Evolutionary conservation across 2,797 vertebrate genomes (phyloP), one percentile per base, ranked within the genome.

Genomic region (Alca torda): DNA sequence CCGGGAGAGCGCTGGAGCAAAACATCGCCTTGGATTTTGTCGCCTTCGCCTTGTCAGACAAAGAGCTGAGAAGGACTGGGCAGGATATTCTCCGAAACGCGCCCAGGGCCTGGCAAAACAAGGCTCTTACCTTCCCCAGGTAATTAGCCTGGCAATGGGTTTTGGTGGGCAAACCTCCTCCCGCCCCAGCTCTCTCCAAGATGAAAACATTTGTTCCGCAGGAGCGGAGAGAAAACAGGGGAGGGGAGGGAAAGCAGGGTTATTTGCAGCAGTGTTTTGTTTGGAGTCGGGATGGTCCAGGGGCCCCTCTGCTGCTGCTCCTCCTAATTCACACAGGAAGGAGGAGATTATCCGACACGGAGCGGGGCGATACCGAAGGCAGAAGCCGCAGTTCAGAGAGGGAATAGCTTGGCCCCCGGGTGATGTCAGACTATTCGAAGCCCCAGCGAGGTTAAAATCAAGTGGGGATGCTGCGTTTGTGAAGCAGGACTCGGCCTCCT

Each of bases 241-340:
- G 0, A 77, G 61, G 61, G 63, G 46, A 68, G 67, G 60, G 67
- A 69, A 59, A 73, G 35, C 46, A 31, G 41, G 70, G 70, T 33
- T 57, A 20, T 63, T 74, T 28, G 60, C 83, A 23, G 20, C 0
- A 25, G 48, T 80, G 93, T 72, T 89, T 89, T 67, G 41, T 51
- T 91, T 89, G 85, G 93, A 91, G 80, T 28, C 12, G 0, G 84
- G 84, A 72, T 61, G 93, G 59, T 81, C 48, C 6, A 10, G 53
- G 80, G 76, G 80, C 80, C 93, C 64, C 84, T 84, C 56, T 33
- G 79, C 61, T n/a, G 76, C 82, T 63, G 54, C 88, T 79, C 57
- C 78, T 91, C 79, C 88, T 61, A 65, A 81, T 81, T 81, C 75
- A 65, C 93, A 84, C 84, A 67, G 89, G 89, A 89, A 89, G 64